These are phyloP conservation scores for Drosophila seguyi DNA, from an alignment of 1,140 invertebrate genomes.

Conservation along the genomic window DNA sequence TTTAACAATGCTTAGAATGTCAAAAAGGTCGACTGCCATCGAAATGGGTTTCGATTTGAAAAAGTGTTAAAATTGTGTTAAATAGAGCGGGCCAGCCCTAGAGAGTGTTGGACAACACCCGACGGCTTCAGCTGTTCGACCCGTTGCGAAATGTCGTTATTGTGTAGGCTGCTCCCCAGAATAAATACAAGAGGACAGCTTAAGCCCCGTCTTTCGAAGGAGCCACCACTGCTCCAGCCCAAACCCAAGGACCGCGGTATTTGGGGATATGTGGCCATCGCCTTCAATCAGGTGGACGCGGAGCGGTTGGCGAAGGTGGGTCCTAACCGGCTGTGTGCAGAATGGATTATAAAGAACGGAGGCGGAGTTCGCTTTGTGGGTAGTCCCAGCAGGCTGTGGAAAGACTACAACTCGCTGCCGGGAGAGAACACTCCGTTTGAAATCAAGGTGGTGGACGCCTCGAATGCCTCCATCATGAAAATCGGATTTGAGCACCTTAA, in stretches of 20 bases:
- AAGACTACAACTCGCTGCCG: constrained; percentile 90
- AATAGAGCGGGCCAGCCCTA: constrained; percentile 1
- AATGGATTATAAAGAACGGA: constrained; percentile 91
- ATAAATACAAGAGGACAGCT: constrained; percentile 5
- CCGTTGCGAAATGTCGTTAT: constrained; percentile 44
- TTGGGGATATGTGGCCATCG: constrained; percentile 81
- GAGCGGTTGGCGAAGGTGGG: constrained; percentile 68
- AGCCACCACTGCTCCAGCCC: background rate
- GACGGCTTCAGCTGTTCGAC: constrained; percentile 36
- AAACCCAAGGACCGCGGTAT: constrained; percentile 14
- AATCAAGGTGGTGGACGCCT: constrained; percentile 90
- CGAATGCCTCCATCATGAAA: constrained; percentile 90
- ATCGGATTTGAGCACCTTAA: constrained; percentile 85
- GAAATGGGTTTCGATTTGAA: constrained; percentile 4
- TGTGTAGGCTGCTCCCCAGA: constrained; percentile 33
- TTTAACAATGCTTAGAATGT: background rate
- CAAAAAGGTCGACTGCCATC: background rate
- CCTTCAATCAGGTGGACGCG: constrained; percentile 78
- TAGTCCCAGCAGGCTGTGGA: constrained; percentile 85
- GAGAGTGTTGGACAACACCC: constrained; percentile 30
- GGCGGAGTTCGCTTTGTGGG: constrained; percentile 89
- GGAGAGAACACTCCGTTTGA: constrained; percentile 83
- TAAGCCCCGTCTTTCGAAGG: background rate
- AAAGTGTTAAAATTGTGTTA: background rate
- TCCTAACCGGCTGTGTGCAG: constrained; percentile 78